Percentiles rank a stretch among this genome's conserved stretches.
phyloP scores from a whole-genome alignment of 1,140 invertebrate genomes.

The Drosophila biarmipes region DNA sequence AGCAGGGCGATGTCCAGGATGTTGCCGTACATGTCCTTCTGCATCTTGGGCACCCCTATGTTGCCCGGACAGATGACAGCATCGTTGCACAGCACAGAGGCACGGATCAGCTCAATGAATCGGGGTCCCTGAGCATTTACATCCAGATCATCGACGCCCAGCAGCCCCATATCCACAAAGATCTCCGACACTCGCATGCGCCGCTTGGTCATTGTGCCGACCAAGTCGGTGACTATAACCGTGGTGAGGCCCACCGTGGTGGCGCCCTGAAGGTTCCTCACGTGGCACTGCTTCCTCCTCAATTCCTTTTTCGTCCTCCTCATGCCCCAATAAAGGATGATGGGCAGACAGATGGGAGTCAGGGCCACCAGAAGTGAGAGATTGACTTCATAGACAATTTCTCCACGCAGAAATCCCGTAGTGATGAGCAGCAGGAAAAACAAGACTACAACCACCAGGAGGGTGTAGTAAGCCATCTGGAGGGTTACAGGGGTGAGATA shows the following conservation, averaged over 20 bases:
- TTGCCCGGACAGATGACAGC: slow-evolving; percentile 29
- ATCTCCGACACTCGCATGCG: slow-evolving; percentile 45
- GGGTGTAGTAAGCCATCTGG: slow-evolving; percentile 25
- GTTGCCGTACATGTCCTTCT: slow-evolving; percentile 39
- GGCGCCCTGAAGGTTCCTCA: slow-evolving; percentile 37
- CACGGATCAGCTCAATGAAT: slow-evolving; percentile 17
- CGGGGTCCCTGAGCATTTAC: not conserved
- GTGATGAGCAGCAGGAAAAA: not conserved
- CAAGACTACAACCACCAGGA: not conserved
- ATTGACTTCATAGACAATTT: slow-evolving; percentile 2
- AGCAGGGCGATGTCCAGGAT: slow-evolving; percentile 40
- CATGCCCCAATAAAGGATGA: slow-evolving; percentile 36
- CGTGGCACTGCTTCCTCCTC: slow-evolving; percentile 17
- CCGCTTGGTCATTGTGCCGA: slow-evolving; percentile 25
- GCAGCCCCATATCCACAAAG: slow-evolving; percentile 26
- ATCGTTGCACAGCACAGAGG: slow-evolving; percentile 53
- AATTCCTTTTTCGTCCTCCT: not conserved
- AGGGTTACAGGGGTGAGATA: too few relatives aligned
- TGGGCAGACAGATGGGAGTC: slow-evolving; percentile 37
- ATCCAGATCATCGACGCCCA: not conserved
- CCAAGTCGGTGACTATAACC: slow-evolving; percentile 37
- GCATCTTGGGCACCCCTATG: slow-evolving; percentile 26
- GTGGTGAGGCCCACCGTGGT: slow-evolving; percentile 51
- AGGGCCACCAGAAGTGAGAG: slow-evolving; percentile 26
- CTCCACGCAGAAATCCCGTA: not conserved